Evolutionary conservation across 2,797 vertebrate genomes (phyloP).

Genomic region (Acanthis flammea): DNA sequence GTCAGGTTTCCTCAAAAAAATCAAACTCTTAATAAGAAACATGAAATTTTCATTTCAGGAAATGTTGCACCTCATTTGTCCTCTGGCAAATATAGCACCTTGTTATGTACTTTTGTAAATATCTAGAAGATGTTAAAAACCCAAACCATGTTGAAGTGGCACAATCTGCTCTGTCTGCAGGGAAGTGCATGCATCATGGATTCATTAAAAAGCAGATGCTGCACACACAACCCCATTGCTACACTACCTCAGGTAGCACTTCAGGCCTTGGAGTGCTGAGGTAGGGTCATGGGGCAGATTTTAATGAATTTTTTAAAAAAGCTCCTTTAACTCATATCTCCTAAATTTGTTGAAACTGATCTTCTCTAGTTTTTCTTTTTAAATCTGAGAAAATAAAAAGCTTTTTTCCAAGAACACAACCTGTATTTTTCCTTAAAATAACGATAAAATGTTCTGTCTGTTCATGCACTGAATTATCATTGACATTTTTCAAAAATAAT

Average conservation of each 20-base stretch:
- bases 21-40: neutral
- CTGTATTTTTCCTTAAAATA: neutral
- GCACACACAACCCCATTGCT: neutral
- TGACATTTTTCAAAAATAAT: neutral
- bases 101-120: neutral
- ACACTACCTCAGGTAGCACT: neutral
- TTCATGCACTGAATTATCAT: neutral
- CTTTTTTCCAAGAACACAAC: neutral
- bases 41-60: neutral
- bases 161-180: neutral
- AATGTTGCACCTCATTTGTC: neutral
- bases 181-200: neutral
- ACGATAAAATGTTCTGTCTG: neutral
- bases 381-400: neutral
- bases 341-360: neutral
- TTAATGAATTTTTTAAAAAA: neutral
- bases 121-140: neutral
- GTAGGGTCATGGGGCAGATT: neutral
- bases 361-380: neutral
- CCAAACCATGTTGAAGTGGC: neutral
- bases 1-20: neutral
- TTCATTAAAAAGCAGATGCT: constrained; percentile 11
- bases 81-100: neutral
- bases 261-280: neutral
- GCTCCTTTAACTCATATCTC: neutral